Base-by-base conservation (phyloP, 2,888 invertebrate species). In the Pristionchus japonicus region DNA sequence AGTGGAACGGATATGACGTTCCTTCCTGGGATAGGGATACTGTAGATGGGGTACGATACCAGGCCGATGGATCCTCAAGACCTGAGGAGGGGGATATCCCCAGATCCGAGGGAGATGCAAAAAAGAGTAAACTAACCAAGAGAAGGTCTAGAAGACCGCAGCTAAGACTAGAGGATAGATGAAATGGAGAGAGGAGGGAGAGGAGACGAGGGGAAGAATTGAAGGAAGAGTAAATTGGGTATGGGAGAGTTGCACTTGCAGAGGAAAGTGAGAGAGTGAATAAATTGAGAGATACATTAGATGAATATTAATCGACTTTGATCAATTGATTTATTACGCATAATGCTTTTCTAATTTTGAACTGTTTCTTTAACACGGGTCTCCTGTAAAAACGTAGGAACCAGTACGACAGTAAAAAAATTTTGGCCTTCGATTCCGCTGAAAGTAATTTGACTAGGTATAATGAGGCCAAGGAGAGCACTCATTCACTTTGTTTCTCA, bases 111-210 rank as follows among this genome's bases (percentile, higher is more conserved):
- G 67, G 27, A 31, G n/a, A n/a, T n/a, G n/a, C n/a, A n/a, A n/a
- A n/a, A n/a, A n/a, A n/a, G n/a, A n/a, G n/a, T 34, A 27, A 67
- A 34, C 43, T 47, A 23, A n/a, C 47, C 77, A n/a, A 77, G 40
- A 40, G 77, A 47, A 27, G 70, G 31, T 31, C n/a, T 17, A 31
- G 70, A 70, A n/a, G 40, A 47, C 77, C 43, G 11, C 77, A 23
- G n/a, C 47, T 47, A 2, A 77, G 89, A 88, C 52, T 88, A 89
- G 47, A 64, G 90, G 84, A 89, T 89, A 40, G 91, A 90, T 52
- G 91, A 90, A 89, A 90, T 89, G 40, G 82, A 88, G 27, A 80
- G 86, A 77, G 83, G 88, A 57, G 84, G 31, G 80, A 86, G 37
- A 57, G 27, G 52, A 31, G 89, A 90, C 87, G 88, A 89, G 37